Conservation (phyloP, 2,888 invertebrate species). For the Bellardia pandia region DNA sequence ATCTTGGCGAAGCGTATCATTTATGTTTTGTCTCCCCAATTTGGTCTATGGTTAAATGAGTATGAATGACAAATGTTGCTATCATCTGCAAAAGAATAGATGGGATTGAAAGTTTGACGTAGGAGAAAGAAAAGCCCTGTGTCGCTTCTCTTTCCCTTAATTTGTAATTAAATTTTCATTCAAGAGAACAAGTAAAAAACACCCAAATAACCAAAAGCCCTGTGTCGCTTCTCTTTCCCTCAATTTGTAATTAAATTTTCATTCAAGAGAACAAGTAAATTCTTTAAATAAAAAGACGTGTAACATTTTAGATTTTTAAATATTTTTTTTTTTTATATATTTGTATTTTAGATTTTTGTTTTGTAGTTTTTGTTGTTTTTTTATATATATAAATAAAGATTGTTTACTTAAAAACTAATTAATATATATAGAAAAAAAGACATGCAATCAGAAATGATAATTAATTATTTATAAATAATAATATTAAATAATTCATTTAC, state of each 20-base stretch:
- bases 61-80: too few relatives aligned
- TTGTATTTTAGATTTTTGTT: conserved; percentile 57
- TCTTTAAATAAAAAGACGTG: conserved; percentile 46
- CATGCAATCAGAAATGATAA: conserved; percentile 50
- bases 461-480: conserved; percentile 71
- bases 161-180: not conserved
- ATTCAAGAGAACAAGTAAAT: not conserved
- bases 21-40: too few relatives aligned
- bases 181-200: too few relatives aligned
- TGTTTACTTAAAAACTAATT: conserved; percentile 65
- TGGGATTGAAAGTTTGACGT: too few relatives aligned
- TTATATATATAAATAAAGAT: conserved; percentile 68
- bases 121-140: too few relatives aligned
- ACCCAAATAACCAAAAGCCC: too few relatives aligned
- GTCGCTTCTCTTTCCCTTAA: too few relatives aligned
- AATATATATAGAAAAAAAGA: conserved; percentile 61
- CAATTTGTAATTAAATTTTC: not conserved
- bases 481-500: conserved; percentile 56
- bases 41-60: too few relatives aligned
- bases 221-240: too few relatives aligned
- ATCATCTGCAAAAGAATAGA: too few relatives aligned
- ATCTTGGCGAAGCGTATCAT: too few relatives aligned
- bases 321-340: conserved; percentile 59
- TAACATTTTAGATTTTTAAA: conserved; percentile 41
- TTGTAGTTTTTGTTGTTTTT: conserved; percentile 53